Conservation (phyloP, 2,888 invertebrate species). For the Limnephilus lunatus region DNA sequence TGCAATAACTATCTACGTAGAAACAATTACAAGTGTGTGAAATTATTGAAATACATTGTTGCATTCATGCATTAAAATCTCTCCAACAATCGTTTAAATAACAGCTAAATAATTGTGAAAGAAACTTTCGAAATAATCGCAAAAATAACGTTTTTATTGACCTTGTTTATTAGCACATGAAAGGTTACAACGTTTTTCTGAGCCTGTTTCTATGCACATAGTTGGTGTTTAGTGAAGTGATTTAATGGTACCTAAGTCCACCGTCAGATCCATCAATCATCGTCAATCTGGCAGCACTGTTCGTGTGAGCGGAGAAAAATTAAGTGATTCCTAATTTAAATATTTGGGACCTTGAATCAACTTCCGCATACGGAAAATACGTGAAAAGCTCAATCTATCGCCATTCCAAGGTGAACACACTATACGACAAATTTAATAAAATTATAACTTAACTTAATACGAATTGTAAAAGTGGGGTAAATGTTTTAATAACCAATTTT, state of each 20-base stretch:
- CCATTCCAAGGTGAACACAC: constrained; percentile 17
- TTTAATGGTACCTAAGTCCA: constrained; percentile 4
- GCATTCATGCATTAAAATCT: background rate
- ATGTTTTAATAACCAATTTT: background rate
- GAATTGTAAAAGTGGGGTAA: background rate
- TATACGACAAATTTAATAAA: background rate
- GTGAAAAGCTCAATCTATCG: constrained; percentile 14
- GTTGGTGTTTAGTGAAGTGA: constrained; percentile 40
- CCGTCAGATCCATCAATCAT: constrained; percentile 35
- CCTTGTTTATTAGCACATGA: background rate
- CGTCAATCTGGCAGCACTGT: constrained; percentile 46
- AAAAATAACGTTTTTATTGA: background rate
- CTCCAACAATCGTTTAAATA: too few relatives aligned
- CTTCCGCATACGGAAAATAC: constrained; percentile 33
- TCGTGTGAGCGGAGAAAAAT: constrained; percentile 44
- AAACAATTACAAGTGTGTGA: constrained; percentile 27
- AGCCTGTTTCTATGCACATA: background rate
- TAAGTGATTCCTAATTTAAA: constrained; percentile 48
- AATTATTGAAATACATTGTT: constrained; percentile 11
- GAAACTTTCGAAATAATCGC: background rate
- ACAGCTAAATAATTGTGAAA: background rate
- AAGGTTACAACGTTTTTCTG: background rate
- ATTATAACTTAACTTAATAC: background rate
- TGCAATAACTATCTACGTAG: background rate
- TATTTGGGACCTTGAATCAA: constrained; percentile 29